These are phyloP conservation scores for Neoascia interrupta DNA, from an alignment of 2,888 invertebrate genomes.

Conservation along the genomic window DNA sequence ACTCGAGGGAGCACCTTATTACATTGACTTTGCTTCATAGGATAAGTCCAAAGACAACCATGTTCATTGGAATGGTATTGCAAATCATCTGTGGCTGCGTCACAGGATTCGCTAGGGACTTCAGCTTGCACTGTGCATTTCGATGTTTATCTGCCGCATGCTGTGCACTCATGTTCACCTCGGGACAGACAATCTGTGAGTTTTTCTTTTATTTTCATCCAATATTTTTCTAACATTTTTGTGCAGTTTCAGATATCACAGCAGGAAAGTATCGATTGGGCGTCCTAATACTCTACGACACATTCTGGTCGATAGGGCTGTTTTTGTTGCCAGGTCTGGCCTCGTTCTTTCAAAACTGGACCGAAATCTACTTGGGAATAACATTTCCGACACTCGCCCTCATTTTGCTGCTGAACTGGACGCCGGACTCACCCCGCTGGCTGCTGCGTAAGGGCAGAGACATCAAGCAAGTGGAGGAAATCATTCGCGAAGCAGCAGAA, in stretches of 20 bases:
- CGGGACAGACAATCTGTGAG: conserved; percentile 80
- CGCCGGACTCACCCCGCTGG: conserved; percentile 80
- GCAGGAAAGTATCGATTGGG: conserved; percentile 78
- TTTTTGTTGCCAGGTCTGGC: conserved; percentile 78
- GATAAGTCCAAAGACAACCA: conserved; percentile 78
- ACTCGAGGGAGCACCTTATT: background rate
- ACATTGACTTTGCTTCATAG: conserved; percentile 69
- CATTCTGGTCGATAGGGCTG: conserved; percentile 80
- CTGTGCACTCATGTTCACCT: conserved; percentile 80
- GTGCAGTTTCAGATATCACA: conserved; percentile 79
- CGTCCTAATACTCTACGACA: conserved; percentile 79
- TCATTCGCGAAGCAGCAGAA: conserved; percentile 76
- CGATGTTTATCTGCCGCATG: conserved; percentile 79
- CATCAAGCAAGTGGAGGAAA: conserved; percentile 76
- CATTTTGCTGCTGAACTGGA: conserved; percentile 78
- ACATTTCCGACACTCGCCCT: conserved; percentile 79
- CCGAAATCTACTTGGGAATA: conserved; percentile 79
- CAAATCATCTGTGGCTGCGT: conserved; percentile 79
- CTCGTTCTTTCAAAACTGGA: conserved; percentile 78
- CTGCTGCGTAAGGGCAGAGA: conserved; percentile 76
- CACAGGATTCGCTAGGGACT: conserved; percentile 78
- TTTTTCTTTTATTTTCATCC: conserved; percentile 21
- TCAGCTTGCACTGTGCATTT: conserved; percentile 78
- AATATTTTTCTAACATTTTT: conserved; percentile 5
- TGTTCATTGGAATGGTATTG: conserved; percentile 78